A percentile compares a stretch with the other conserved stretches of the same genome.
Evolutionary conservation across 2,797 vertebrate genomes (phyloP).

Genomic region (Sebastiscus albofasciatus): DNA sequence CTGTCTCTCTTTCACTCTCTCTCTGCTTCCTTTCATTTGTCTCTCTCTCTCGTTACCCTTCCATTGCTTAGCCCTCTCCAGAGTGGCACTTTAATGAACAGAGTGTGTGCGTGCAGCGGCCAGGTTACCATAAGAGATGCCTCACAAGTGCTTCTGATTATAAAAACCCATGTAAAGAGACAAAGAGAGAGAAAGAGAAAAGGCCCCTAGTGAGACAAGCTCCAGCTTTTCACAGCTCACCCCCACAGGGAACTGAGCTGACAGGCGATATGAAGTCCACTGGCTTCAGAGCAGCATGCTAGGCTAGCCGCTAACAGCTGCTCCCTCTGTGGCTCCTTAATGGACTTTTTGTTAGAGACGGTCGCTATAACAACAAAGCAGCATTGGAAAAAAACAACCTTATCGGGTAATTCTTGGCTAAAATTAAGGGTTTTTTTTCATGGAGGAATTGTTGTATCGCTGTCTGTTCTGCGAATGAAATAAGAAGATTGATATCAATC

Average conservation of each 20-base stretch:
- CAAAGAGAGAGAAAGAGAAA: constrained; percentile 47
- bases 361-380: constrained; percentile 31
- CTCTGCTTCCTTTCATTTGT: constrained; percentile 65
- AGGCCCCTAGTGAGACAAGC: constrained; percentile 59
- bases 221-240: constrained; percentile 62
- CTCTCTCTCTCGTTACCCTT: constrained; percentile 61
- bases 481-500: background rate
- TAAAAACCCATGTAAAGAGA: constrained; percentile 64
- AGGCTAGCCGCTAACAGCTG: constrained; percentile 55
- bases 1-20: constrained; percentile 58
- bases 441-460: background rate
- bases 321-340: constrained; percentile 41
- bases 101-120: constrained; percentile 58
- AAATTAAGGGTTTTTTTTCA: background rate
- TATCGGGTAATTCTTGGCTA: background rate
- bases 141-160: constrained; percentile 75
- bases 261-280: constrained; percentile 57
- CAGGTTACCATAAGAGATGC: constrained; percentile 77
- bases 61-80: constrained; percentile 53
- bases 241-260: constrained; percentile 55
- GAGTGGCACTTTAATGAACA: constrained; percentile 76
- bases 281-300: constrained; percentile 40
- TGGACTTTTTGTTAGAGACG: constrained; percentile 25
- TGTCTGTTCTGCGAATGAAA: background rate
- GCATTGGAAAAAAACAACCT: background rate